phyloP scores from a whole-genome alignment of 2,797 vertebrate species.

The Geotrypetes seraphini region DNA sequence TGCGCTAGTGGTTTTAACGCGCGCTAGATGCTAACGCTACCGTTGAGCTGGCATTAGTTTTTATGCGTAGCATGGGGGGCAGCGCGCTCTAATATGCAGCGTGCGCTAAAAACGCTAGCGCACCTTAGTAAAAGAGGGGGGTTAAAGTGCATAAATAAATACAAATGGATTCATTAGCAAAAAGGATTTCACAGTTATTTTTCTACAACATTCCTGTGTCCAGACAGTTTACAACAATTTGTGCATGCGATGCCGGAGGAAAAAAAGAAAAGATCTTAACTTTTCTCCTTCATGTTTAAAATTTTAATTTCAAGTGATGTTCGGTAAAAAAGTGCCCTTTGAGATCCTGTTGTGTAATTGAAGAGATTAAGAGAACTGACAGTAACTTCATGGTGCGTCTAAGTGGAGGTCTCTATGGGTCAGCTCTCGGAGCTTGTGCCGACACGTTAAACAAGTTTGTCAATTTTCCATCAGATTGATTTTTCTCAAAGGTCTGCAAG shows the following conservation, averaged over 20 bases:
- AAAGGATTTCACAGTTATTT: too few species aligned
- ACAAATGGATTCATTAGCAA: too few species aligned
- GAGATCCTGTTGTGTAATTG: conserved; percentile 51
- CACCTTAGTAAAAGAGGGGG: too few species aligned
- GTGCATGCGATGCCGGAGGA: conserved; percentile 17
- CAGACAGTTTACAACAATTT: neutral
- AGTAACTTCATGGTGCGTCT: conserved; percentile 50
- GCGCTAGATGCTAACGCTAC: too few species aligned
- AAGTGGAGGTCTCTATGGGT: conserved; percentile 54
- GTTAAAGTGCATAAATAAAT: too few species aligned
- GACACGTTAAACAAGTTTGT: conserved; percentile 66
- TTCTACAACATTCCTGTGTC: neutral
- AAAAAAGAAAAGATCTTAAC: conserved; percentile 17
- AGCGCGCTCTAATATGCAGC: too few species aligned
- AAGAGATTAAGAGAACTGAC: conserved; percentile 53
- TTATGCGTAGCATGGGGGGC: too few species aligned
- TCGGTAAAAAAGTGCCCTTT: conserved; percentile 51
- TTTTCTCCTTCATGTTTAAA: conserved; percentile 52
- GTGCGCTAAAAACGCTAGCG: too few species aligned
- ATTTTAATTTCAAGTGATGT: conserved; percentile 63
- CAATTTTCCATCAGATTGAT: conserved; percentile 70
- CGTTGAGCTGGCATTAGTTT: too few species aligned
- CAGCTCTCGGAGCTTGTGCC: conserved; percentile 53
- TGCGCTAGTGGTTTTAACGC: too few species aligned
- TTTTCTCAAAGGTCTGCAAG: conserved; percentile 62